phyloP scores from a whole-genome alignment of 2,113 vertebrate species.

The Callithrix jacchus region DNA sequence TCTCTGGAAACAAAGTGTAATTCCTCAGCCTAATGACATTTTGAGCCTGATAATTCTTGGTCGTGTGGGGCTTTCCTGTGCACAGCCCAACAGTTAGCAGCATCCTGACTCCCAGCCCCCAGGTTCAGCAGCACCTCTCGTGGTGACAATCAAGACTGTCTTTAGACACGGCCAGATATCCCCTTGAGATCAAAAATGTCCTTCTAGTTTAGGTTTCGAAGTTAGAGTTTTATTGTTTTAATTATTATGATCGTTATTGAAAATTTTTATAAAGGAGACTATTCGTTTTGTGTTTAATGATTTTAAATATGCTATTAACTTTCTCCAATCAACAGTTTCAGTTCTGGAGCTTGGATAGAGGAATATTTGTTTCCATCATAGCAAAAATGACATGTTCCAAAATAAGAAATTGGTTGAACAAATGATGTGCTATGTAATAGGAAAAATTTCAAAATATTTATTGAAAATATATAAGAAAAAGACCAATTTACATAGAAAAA shows the following conservation, averaged over 20 bases:
- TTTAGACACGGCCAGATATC: neutral
- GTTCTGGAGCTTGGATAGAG: neutral
- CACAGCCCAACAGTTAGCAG: accelerated
- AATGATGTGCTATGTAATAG: neutral
- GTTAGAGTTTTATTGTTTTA: neutral
- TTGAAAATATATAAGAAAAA: neutral
- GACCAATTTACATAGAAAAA: neutral
- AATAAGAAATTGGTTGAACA: neutral
- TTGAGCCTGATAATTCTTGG: neutral
- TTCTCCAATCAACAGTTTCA: conserved; percentile 3
- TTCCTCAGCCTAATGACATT: neutral
- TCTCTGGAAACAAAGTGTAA: neutral
- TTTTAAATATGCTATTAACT: neutral
- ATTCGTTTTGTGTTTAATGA: neutral
- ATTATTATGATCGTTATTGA: neutral
- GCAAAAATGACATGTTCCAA: neutral
- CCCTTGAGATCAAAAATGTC: neutral
- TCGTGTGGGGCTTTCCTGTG: accelerated
- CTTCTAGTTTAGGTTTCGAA: neutral
- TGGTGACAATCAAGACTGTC: neutral
- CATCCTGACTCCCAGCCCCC: accelerated
- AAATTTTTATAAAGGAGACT: neutral
- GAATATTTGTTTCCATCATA: neutral
- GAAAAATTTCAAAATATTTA: neutral
- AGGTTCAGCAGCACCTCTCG: accelerated